A percentile compares a stretch with the other conserved stretches of the same genome.
Conservation (phyloP, 1,140 invertebrate species). For the Riptortus pedestris region DNA sequence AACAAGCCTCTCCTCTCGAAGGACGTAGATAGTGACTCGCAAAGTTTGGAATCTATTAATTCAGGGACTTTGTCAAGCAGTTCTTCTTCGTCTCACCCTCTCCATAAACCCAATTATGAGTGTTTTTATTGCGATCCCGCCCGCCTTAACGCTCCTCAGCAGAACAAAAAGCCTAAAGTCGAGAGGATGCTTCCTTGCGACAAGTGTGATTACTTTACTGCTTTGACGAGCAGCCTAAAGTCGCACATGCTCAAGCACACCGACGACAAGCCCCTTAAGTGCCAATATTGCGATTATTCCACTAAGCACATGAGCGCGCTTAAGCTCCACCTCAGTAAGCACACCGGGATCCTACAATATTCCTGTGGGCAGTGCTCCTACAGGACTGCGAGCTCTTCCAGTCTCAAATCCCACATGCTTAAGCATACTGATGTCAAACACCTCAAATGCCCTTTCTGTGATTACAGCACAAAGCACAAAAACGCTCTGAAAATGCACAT, state of each 20-base stretch:
- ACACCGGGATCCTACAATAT: conserved; percentile 3
- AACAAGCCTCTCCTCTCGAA: not conserved
- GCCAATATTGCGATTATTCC: not conserved
- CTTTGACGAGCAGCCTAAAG: not conserved
- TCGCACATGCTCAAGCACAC: conserved; percentile 10
- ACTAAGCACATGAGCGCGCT: conserved; percentile 7
- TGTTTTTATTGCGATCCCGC: conserved; percentile 5
- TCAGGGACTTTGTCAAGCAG: not conserved
- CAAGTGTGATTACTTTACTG: conserved; percentile 14
- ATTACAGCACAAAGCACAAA: conserved; percentile 6
- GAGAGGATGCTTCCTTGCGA: conserved; percentile 1
- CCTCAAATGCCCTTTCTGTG: conserved; percentile 10
- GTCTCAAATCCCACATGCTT: not conserved
- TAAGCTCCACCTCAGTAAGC: conserved; percentile 5
- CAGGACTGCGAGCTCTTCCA: not conserved
- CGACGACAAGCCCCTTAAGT: not conserved
- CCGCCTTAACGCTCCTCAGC: not conserved
- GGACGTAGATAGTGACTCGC: not conserved
- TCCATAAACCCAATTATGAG: not conserved
- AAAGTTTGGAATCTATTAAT: not conserved
- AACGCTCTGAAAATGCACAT: not conserved
- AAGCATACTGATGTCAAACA: conserved; percentile 11
- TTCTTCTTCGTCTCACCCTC: not conserved
- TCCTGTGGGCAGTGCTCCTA: conserved; percentile 1
- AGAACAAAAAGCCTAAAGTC: not conserved